A percentile compares a stretch with the other conserved stretches of the same genome.
Evolutionary conservation across 2,113 vertebrate genomes (phyloP).

Genomic region (Pangasianodon hypophthalmus): DNA sequence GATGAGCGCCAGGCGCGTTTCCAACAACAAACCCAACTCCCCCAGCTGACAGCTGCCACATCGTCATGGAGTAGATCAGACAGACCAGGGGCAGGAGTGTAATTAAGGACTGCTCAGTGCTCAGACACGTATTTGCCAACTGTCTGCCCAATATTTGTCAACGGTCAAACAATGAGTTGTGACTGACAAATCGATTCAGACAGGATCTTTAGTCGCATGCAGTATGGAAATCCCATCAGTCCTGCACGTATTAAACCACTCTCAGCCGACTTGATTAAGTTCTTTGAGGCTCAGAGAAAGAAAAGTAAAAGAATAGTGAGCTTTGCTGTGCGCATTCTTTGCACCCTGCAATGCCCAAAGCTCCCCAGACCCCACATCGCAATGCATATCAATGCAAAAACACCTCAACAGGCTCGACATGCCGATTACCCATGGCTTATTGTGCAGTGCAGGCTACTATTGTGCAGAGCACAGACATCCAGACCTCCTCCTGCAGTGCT

Average conservation of each 20-base stretch:
- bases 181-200: slow-evolving; percentile 44
- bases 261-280: slow-evolving; percentile 24
- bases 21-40: slow-evolving; percentile 24
- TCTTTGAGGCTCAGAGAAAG: slow-evolving; percentile 2
- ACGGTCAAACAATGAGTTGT: slow-evolving; percentile 25
- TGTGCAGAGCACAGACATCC: background rate
- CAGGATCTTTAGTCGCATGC: slow-evolving; percentile 29
- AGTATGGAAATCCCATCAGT: slow-evolving; percentile 17
- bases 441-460: background rate
- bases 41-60: slow-evolving; percentile 6
- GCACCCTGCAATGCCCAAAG: slow-evolving; percentile 10
- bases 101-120: slow-evolving; percentile 15
- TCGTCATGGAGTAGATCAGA: slow-evolving; percentile 14
- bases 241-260: slow-evolving; percentile 4
- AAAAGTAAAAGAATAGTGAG: slow-evolving; percentile 1
- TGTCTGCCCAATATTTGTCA: slow-evolving; percentile 27
- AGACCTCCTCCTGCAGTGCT: background rate
- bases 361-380: background rate
- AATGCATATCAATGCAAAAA: slow-evolving; percentile 11
- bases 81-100: slow-evolving; percentile 13
- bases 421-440: slow-evolving; percentile 3
- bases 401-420: background rate
- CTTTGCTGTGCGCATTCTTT: slow-evolving; percentile 26
- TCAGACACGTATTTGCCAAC: slow-evolving; percentile 37
- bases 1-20: background rate